Base-by-base conservation (phyloP, 2,113 vertebrate genomes). In the Pampusana beccarii region DNA sequence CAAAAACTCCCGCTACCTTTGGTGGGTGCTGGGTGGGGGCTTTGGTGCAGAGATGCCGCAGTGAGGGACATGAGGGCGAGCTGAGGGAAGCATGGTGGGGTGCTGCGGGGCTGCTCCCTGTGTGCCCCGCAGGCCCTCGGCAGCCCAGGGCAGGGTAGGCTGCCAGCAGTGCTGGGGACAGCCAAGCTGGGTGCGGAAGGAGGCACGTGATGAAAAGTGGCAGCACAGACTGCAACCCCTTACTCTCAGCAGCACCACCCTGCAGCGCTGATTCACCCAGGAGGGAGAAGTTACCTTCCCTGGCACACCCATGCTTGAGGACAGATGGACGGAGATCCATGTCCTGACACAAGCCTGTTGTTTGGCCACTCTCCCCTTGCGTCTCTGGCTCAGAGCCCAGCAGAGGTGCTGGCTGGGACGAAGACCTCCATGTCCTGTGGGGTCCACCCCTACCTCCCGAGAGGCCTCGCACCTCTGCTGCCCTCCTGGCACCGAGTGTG, bases 21-120 rank as follows among this genome's bases (percentile, higher is more conserved):
- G 42, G 5, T 78, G 53, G 40, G 28, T 67, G 40, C 9, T 28
- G 48, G 24, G 23, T 38, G 18, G n/a, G 53, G 34, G 3, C 28
- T 18, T 24, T 1, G 2, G 20, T 18, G n/a, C 0, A 2, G 38
- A 28, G 54, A 21, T 79, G 21, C 26, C 6, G 3, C 16, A 16
- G 44, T 28, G 48, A 54, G 34, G 16, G n/a, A 66, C 9, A 5
- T 0, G 1, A n/a, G 5, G 25, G 5, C 0, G 2, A 91, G 53
- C 13, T 13, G 12, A 66, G 25, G 11, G 23, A 38, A 70, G 13
- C 3, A 3, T 1, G 20, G 10, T 16, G 25, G 11, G n/a, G 11
- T 62, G 38, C 62, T 3, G 2, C 40, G 56, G 64, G 16, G 24
- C n/a, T 62, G 48, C n/a, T 48, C 26, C 36, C 34, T 9, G 16